phyloP scores from a whole-genome alignment of 1,140 invertebrate genomes.

The Drosophila tsacasi region DNA sequence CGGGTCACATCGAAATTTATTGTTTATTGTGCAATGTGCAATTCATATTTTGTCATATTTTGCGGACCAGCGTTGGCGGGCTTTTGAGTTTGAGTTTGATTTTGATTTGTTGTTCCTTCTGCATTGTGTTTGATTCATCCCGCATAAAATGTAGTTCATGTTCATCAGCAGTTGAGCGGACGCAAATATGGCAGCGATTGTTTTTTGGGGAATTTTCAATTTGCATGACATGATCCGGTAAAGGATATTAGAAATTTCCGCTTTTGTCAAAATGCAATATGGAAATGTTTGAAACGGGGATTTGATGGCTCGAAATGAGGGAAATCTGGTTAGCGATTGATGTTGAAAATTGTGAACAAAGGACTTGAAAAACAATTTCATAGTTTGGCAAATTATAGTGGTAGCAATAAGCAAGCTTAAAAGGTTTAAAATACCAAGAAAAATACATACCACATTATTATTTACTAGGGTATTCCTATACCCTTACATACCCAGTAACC shows the following conservation, averaged over 20 bases:
- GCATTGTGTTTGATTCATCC: constrained; percentile 38
- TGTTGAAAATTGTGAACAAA: constrained; percentile 4
- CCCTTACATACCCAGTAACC: background rate
- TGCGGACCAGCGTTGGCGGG: constrained; percentile 33
- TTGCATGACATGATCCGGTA: constrained; percentile 25
- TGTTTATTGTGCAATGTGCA: constrained; percentile 73
- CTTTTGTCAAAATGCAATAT: constrained; percentile 39
- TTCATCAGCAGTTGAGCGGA: constrained; percentile 45
- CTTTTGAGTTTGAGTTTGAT: constrained; percentile 52
- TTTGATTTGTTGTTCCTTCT: constrained; percentile 62
- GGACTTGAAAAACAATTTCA: background rate
- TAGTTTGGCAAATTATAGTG: background rate
- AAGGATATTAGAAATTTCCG: constrained; percentile 44
- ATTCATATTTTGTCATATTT: constrained; percentile 77
- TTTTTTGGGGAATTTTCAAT: constrained; percentile 62
- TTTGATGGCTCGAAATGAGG: constrained; percentile 13
- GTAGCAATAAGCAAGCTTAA: background rate
- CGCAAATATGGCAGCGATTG: constrained; percentile 44
- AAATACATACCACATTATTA: too few species aligned
- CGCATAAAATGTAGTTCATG: constrained; percentile 72
- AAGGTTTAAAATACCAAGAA: background rate
- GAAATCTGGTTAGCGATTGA: background rate
- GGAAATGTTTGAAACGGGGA: constrained; percentile 25
- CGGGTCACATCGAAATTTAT: constrained; percentile 70
- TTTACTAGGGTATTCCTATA: background rate